Base-by-base conservation (phyloP, 2,888 invertebrate genomes). In the Artemia sp. region DNA sequence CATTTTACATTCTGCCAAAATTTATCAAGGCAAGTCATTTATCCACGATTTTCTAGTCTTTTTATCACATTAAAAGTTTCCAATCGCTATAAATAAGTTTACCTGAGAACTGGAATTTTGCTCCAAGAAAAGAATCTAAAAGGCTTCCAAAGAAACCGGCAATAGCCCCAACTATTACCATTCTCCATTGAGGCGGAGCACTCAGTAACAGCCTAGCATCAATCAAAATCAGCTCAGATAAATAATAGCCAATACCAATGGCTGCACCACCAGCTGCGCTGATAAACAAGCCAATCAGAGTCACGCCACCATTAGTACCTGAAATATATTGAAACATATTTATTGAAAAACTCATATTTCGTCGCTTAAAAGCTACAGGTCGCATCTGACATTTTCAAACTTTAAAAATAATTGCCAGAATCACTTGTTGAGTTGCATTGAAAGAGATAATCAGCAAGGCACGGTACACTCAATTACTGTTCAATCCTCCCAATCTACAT, bases 231-330 rank as follows among this genome's bases (percentile, higher is more conserved):
- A 85, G 76, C 64, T 89, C 78, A 1, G 85, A 80, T 12, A 87
- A 74, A 76, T 88, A 91, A 77, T 88, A 87, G 8, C 84, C 82
- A 6, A 86, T 68, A 1, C 92, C 92, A 68, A 92, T 83, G 2
- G 83, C 75, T 50, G 85, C 73, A 10, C 90, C 90, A 19, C 89
- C 90, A 24, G 86, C 68, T 24, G 83, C 78, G 75, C 86, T 85
- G 71, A 80, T 76, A 74, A 85, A 1, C 9, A 81, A 74, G 12
- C 84, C 84, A 12, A 76, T 74, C 2, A 80, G 12, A 1, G 90
- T 86, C n/a, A 93, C 83, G 3, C 85, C 93, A 51, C 93, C 93
- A 79, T 93, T 93, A 38, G 92, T 92, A 66, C 92, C 92, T 85
- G 74, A 72, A 73, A 72, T 51, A 51, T n/a, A 7, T 2, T 38